These are phyloP conservation scores for Epistrophe grossulariae DNA, from an alignment of 2,888 invertebrate species.

Conservation along the genomic window DNA sequence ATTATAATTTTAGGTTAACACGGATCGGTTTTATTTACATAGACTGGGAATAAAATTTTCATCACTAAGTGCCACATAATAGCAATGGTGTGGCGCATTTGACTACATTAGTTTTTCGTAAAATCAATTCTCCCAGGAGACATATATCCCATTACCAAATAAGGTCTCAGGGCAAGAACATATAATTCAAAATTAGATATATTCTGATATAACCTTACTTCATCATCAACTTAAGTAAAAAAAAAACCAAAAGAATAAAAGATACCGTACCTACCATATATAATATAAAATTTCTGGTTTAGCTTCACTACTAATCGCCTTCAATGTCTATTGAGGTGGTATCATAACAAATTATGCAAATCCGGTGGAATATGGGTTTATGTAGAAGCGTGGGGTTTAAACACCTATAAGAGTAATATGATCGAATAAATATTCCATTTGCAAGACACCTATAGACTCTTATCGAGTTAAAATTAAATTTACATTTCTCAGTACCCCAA, in stretches of 20 bases:
- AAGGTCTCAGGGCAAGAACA: slow-evolving; percentile 47
- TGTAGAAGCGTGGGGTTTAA: slow-evolving; percentile 57
- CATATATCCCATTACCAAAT: slow-evolving; percentile 62
- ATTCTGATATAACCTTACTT: slow-evolving; percentile 48
- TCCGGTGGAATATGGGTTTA: slow-evolving; percentile 69
- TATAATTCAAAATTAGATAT: slow-evolving; percentile 64
- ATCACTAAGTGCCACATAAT: not conserved
- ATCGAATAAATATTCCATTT: slow-evolving; percentile 76
- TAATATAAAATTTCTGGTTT: slow-evolving; percentile 26
- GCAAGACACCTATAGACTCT: slow-evolving; percentile 74
- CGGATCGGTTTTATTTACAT: slow-evolving; percentile 54
- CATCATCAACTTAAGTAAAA: slow-evolving; percentile 70
- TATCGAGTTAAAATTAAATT: slow-evolving; percentile 75
- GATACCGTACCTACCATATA: too few species aligned
- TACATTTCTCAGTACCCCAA: slow-evolving; percentile 72
- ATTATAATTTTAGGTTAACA: slow-evolving; percentile 42
- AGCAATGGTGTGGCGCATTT: slow-evolving; percentile 3
- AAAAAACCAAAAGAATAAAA: not conserved
- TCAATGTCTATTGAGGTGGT: slow-evolving; percentile 70
- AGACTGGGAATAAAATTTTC: slow-evolving; percentile 16
- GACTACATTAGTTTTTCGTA: slow-evolving; percentile 50
- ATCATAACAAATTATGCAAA: slow-evolving; percentile 76
- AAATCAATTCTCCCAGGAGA: slow-evolving; percentile 39
- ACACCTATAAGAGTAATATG: slow-evolving; percentile 69
- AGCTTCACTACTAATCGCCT: slow-evolving; percentile 67